Evolutionary conservation across 2,113 vertebrate species (phyloP), one percentile per base, ranked within the genome.

Genomic region (Stercorarius parasiticus): DNA sequence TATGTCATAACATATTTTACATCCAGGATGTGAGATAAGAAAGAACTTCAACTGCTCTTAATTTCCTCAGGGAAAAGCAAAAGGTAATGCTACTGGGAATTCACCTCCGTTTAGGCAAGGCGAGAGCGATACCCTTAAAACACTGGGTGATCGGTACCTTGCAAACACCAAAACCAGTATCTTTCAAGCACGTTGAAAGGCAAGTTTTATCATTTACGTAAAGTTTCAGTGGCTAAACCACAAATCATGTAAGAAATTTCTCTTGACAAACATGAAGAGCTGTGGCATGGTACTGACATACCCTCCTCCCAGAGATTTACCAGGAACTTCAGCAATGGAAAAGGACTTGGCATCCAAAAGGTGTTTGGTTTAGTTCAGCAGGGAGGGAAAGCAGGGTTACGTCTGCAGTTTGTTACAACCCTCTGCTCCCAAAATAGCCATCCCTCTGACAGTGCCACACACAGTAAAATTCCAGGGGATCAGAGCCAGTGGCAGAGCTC

Each of bases 201-300:
- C 27, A 55, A 55, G 13, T 43, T 65, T 38, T 10, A 50, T 8
- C 64, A 18, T 42, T 32, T 34, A 4, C 0, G 10, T 27, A 7
- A 3, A 36, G 29, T 43, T 84, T 32, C 74, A 52, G 61, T 32
- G 62, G 56, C 23, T 10, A 55, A 52, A 66, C 56, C 90, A 82
- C 73, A 89, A 62, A 55, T 47, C 15, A 12, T 0, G 21, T 8
- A 10, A 47, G 47, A 59, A 76, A 11, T 34, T 85, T 65, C 71
- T 76, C 87, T 11, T 27, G 65, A 34, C 0, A 2, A 62, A 62
- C 0, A 1, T 0, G 0, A 66, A 69, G 40, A 14, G 8, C 53
- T 20, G 22, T 5, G 45, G 77, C 90, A 50, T 2, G 0, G 13
- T 0, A 27, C 30, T 0, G 0, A 34, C 0, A 0, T 2, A 43